Base-by-base conservation (phyloP, 1,140 invertebrate genomes). In the Reticulitermes speratus region DNA sequence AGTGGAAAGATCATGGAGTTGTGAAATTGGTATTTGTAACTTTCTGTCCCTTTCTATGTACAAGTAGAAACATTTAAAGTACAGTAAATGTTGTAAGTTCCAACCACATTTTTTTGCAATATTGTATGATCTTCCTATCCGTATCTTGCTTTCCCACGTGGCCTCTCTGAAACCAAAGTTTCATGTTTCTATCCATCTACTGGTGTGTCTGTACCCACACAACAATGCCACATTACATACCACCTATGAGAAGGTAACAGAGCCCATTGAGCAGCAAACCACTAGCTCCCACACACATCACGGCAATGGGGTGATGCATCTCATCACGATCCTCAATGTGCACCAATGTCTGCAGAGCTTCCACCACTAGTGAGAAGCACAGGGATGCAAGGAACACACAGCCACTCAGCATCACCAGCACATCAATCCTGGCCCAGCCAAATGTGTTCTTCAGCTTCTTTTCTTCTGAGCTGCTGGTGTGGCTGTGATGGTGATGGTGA, bases 391-490 rank as follows among this genome's bases (percentile, higher is more conserved):
- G 92, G 87, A 98, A 96, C 25, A 97, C 95, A 89, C 95, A 96
- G 69, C 96, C 96, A n/a, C 95, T 94, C 21, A 97, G 91, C 91
- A 96, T 95, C 82, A 95, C 95, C 11, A 97, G 90, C 2, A 98
- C 95, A 88, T 98, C 96, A 45, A 97, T 95, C 85, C 97, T 93
- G 1, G 96, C 96, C 97, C 97, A 98, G 3, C 97, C 97, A 88
- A 98, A 98, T 0, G 97, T 98, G 90, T 97, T 97, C 82, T 95
- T 94, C 86, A 97, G 92, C 86, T 94, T 93, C 44, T 93, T 93
- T 87, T 96, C 95, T 21, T 91, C 91, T 69, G 90, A 52, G 52
- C 65, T 85, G 32, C 38, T 44, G 44, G 7, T 8, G 38, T 85
- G 85, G 44, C 44, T 52, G 45, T 84, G 48, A 19, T 83, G 82